Evolutionary conservation across 2,113 vertebrate genomes (phyloP).

Genomic region (Lagopus muta): DNA sequence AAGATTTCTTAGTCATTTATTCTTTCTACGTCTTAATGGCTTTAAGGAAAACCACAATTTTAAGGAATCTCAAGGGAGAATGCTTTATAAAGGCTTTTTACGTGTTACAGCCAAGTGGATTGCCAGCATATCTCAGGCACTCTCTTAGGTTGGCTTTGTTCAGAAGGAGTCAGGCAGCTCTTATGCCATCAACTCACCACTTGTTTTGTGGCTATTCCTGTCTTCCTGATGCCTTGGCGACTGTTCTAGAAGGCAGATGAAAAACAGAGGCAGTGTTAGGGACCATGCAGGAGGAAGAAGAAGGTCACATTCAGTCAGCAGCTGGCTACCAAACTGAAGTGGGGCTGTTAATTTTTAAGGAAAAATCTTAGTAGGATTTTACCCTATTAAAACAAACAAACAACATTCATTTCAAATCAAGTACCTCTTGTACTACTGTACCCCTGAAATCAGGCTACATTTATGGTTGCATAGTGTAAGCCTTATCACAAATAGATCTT

Average conservation of each 20-base stretch:
- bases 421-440: background rate
- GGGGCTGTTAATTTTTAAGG: background rate
- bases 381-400: background rate
- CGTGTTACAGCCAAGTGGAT: fast-evolving
- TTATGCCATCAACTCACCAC: background rate
- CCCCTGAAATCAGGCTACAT: background rate
- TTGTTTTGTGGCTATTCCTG: too few species aligned
- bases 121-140: background rate
- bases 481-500: background rate
- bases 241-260: background rate
- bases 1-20: background rate
- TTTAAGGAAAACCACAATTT: background rate
- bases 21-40: background rate
- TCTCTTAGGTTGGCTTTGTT: background rate
- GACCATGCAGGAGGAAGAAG: background rate
- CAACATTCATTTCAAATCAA: background rate
- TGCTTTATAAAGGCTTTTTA: background rate
- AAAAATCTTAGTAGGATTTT: background rate
- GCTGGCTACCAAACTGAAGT: background rate
- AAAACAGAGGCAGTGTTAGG: background rate
- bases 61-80: background rate
- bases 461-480: background rate
- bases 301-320: background rate
- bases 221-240: background rate
- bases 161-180: background rate